These are phyloP conservation scores for Heliconius hortense DNA, from an alignment of 2,888 invertebrate species.

Conservation along the genomic window DNA sequence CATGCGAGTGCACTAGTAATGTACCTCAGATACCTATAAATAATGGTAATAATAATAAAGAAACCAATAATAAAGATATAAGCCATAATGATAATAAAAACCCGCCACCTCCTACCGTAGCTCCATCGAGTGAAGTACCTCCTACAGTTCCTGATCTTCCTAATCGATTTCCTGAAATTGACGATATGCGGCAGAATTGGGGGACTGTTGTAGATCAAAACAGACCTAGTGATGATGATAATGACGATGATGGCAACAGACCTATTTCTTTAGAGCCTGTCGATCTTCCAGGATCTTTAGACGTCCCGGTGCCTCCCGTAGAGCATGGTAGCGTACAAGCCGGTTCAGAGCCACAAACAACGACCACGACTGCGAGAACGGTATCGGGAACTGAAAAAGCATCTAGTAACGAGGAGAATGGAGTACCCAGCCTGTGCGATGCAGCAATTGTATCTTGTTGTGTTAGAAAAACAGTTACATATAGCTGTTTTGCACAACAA, in stretches of 20 bases:
- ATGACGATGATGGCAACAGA: constrained; percentile 55
- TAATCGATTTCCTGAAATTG: constrained; percentile 53
- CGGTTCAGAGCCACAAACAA: constrained; percentile 34
- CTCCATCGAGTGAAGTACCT: constrained; percentile 18
- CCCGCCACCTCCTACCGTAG: constrained; percentile 13
- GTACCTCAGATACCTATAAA: constrained; percentile 22
- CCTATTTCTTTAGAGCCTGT: constrained; percentile 64
- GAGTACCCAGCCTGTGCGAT: constrained; percentile 53
- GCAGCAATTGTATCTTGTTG: constrained; percentile 66
- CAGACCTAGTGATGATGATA: constrained; percentile 49
- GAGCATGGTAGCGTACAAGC: constrained; percentile 56
- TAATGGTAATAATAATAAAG: constrained; percentile 25
- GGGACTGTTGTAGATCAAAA: constrained; percentile 56
- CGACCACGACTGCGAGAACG: constrained; percentile 8
- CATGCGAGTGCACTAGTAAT: constrained; percentile 36
- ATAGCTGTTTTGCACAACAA: constrained; percentile 60
- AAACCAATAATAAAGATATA: neutral
- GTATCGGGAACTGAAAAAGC: constrained; percentile 22
- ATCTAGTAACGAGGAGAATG: constrained; percentile 29
- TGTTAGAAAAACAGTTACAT: constrained; percentile 55
- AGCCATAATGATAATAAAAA: neutral
- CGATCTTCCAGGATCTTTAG: constrained; percentile 46
- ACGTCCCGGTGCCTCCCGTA: constrained; percentile 50
- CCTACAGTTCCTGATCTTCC: constrained; percentile 46
- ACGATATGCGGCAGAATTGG: constrained; percentile 63